Percentiles rank a stretch among this genome's conserved stretches.
phyloP scores from a whole-genome alignment of 2,888 invertebrate genomes.

The Pristionchus entomophagus region DNA sequence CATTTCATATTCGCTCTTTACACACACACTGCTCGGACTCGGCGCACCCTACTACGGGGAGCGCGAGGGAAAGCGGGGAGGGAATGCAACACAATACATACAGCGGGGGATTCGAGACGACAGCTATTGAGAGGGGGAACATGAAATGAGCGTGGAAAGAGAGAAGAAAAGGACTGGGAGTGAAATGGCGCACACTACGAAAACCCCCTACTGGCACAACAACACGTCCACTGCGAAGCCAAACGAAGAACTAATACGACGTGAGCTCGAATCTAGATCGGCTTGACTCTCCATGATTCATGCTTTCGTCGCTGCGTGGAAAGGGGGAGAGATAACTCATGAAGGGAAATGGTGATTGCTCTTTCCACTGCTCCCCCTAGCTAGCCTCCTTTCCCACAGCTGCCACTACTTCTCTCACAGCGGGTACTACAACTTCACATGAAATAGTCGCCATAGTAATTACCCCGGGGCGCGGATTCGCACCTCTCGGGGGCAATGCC shows the following conservation, averaged over 20 bases:
- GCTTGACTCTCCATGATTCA: no score
- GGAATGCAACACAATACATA: not conserved
- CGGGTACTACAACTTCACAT: no score
- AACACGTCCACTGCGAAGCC: not conserved
- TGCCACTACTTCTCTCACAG: no score
- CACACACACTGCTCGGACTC: not conserved
- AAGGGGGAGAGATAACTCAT: no score
- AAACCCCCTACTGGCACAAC: no score
- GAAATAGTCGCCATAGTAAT: no score
- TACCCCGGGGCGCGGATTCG: no score
- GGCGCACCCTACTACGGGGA: not conserved
- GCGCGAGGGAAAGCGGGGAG: no score
- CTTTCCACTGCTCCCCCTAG: no score
- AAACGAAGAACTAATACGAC: not conserved
- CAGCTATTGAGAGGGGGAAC: not conserved
- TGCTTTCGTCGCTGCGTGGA: no score
- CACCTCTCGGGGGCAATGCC: not conserved
- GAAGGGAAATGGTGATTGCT: no score
- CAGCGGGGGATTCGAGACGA: not conserved
- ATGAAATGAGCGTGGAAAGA: not conserved
- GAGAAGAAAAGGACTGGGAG: not conserved
- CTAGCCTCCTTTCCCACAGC: no score
- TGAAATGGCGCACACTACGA: not conserved
- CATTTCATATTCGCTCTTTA: slow-evolving; percentile 28
- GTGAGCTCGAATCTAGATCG: not conserved